Base-by-base conservation (phyloP, 2,797 vertebrate species). In the Tachyglossus aculeatus region DNA sequence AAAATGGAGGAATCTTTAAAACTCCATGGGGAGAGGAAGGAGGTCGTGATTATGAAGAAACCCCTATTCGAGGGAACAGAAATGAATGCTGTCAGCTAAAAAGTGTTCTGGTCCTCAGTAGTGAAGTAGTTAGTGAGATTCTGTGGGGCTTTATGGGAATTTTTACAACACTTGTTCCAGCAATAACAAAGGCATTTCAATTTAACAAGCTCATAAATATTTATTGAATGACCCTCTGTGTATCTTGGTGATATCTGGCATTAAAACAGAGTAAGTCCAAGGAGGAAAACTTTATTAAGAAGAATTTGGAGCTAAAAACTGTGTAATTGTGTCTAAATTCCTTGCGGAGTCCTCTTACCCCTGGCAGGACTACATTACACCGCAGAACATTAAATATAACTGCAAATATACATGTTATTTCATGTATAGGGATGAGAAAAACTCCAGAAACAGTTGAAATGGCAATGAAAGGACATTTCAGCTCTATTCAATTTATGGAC, bases 191-290 rank as follows among this genome's bases (percentile, higher is more conserved):
- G 47, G 9, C 16, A 33, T 11, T 4, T 71, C 16, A 43, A 19
- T 29, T 47, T 45, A 67, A 57, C 1, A 50, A 65, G 51, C 37
- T 79, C 71, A 33, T 33, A 77, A 72, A 71, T 86, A 81, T 72
- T 75, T 85, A 51, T 53, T 68, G 53, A 81, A 55, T 68, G 39
- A 36, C 34, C 7, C 5, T 81, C 14, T 58, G 48, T 0, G 7
- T 65, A 65, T 83, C 48, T 45, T 58, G 55, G 37, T 54, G 19
- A 24, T 47, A 65, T 40, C 80, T 54, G 13, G 38, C 76, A 67
- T 77, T 81, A 81, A 80, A 86, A 48, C 40, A 45, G 21, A 32
- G 22, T 9, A 34, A 2, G 45, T 51, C 13, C 27, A 68, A 78
- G 52, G 25, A 57, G 2, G 2, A 36, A 0, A 3, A 41, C 61